phyloP scores from a whole-genome alignment of 1,140 invertebrate genomes.

The Drosophila truncata region DNA sequence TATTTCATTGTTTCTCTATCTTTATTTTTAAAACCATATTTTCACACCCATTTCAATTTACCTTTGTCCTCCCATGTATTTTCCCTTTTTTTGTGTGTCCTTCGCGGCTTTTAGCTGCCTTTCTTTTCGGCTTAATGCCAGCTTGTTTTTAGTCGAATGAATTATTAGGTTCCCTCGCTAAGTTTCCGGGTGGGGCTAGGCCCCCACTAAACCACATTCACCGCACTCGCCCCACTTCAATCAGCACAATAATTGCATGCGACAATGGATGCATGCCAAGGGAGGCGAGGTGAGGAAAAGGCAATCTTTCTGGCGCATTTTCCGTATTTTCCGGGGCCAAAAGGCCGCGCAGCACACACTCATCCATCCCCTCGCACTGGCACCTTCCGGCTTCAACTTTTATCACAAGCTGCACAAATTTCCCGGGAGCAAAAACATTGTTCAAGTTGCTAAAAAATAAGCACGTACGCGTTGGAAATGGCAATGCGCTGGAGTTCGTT shows the following conservation, averaged over 20 bases:
- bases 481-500: constrained; percentile 24
- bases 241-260: constrained; percentile 53
- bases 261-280: constrained; percentile 50
- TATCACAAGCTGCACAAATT: constrained; percentile 72
- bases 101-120: constrained; percentile 17
- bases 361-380: not conserved
- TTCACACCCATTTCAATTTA: constrained; percentile 7
- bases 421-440: constrained; percentile 70
- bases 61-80: constrained; percentile 1
- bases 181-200: constrained; percentile 3
- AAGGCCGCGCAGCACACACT: not conserved
- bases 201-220: constrained; percentile 8
- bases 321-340: constrained; percentile 46
- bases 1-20: not conserved
- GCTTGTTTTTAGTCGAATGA: constrained; percentile 42
- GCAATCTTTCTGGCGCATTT: constrained; percentile 39
- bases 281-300: not conserved
- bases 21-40: not conserved
- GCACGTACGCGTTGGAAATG: constrained; percentile 77
- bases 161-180: constrained; percentile 47
- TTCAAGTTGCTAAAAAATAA: constrained; percentile 79
- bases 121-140: constrained; percentile 30
- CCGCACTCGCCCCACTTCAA: constrained; percentile 46
- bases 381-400: constrained; percentile 63
- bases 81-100: not conserved